A percentile compares a stretch with the other conserved stretches of the same genome.
Conservation (phyloP, 1,140 invertebrate species). For the Drosophila jambulina region DNA sequence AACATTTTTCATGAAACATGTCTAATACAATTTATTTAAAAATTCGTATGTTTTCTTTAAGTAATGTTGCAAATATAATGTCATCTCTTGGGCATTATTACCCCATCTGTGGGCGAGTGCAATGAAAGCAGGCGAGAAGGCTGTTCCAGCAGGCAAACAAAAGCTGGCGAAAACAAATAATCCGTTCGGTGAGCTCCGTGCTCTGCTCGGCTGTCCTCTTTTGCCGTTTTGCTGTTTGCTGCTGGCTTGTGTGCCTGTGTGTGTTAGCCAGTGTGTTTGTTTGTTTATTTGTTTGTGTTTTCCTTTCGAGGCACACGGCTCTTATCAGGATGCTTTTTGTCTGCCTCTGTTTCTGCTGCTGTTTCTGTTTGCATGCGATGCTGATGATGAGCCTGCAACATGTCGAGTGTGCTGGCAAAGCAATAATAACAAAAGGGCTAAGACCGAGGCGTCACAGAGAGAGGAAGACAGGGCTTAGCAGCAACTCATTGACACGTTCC, state of each 20-base stretch:
- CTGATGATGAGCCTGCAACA: constrained; percentile 68
- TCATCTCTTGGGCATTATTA: constrained; percentile 16
- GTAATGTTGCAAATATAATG: not conserved
- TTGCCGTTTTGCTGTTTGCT: constrained; percentile 42
- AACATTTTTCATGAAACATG: not conserved
- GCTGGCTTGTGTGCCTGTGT: constrained; percentile 3
- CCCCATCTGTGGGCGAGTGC: constrained; percentile 18
- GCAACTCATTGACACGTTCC: constrained; percentile 78
- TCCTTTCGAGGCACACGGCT: constrained; percentile 55
- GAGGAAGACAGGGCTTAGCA: constrained; percentile 48
- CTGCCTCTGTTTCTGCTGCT: constrained; percentile 33
- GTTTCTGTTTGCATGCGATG: constrained; percentile 58
- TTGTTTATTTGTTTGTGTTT: constrained; percentile 49
- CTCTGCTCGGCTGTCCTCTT: constrained; percentile 36
- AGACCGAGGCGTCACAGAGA: constrained; percentile 5
- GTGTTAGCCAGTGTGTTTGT: constrained; percentile 25
- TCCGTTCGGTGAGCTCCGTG: constrained; percentile 43
- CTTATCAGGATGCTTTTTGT: constrained; percentile 59
- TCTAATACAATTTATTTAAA: not conserved
- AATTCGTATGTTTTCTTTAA: not conserved
- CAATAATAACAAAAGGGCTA: constrained; percentile 78
- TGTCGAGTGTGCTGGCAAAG: constrained; percentile 73
- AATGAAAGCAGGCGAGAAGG: constrained; percentile 38
- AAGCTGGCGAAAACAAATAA: constrained; percentile 81
- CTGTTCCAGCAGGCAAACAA: constrained; percentile 61